Percentiles rank a stretch among this genome's conserved stretches.
Evolutionary conservation across 30 jellyfish, hydroid and myxozoan species (phyloP).

Genomic region (Pseudorhiza aurosa): DNA sequence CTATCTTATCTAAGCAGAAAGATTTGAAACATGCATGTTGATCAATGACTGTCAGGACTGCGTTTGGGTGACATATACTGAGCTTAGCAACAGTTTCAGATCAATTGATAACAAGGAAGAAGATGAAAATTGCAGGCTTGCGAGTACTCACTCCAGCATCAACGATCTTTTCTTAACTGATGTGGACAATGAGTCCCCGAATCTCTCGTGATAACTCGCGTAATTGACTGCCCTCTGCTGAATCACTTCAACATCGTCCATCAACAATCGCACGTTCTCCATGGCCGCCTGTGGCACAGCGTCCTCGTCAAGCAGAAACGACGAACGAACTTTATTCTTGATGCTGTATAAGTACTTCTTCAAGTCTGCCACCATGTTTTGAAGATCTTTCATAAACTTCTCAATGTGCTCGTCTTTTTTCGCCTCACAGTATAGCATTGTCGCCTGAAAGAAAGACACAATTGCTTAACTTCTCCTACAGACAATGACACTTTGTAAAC

Average conservation of each 20-base stretch:
- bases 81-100: too few species aligned
- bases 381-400: constrained; percentile 69
- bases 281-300: constrained; percentile 67
- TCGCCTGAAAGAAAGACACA: constrained; percentile 28
- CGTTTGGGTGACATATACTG: too few species aligned
- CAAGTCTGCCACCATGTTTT: constrained; percentile 36
- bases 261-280: constrained; percentile 57
- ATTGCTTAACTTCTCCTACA: too few species aligned
- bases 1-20: too few species aligned
- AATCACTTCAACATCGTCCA: constrained; percentile 70
- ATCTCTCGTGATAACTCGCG: constrained; percentile 71
- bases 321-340: constrained; percentile 65
- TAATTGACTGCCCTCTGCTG: constrained; percentile 49
- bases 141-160: constrained; percentile 27
- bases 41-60: too few species aligned
- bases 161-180: constrained; percentile 61
- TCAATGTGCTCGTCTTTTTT: constrained; percentile 76
- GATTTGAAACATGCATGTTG: too few species aligned
- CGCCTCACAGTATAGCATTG: constrained; percentile 82
- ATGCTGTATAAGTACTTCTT: constrained; percentile 43
- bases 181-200: constrained; percentile 72
- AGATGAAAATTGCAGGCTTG: too few species aligned
- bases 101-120: too few species aligned
- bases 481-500: too few species aligned
- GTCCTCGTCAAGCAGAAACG: constrained; percentile 80